Base-by-base conservation (phyloP, 1,140 invertebrate species). In the Teleopsis dalmanni region DNA sequence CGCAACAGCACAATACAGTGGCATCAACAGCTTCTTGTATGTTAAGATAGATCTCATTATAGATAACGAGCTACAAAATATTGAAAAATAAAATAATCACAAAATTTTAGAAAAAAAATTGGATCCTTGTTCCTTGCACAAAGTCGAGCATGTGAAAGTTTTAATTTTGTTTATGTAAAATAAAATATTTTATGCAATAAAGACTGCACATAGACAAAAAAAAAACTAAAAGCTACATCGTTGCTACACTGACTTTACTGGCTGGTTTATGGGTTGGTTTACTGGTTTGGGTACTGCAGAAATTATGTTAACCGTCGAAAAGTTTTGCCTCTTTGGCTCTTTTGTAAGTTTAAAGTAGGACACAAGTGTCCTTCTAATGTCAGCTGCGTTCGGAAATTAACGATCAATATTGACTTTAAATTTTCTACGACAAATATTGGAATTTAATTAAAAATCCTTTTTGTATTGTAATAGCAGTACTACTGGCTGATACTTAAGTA, bases 41-140 rank as follows among this genome's bases (percentile, higher is more conserved):
- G n/a, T n/a, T n/a, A n/a, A 47, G 47, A 51, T 47, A 34, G 49
- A 51, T 51, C 49, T 51, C 49, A 51, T 51, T 51, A 51, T 51
- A 51, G 49, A 51, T 51, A 51, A 51, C 49, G 44, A 51, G 49
- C 21, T 41, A 47, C 49, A 46, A 46, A 46, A 33, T n/a, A n/a
- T n/a, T n/a, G n/a, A n/a, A n/a, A n/a, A n/a, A n/a, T n/a, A n/a
- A n/a, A n/a, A n/a, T n/a, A n/a, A n/a, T 44, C 27, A 33, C 10
- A 33, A 33, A 21, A 37, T 22, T 23, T n/a, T 41, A 35, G 34
- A 47, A 23, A 35, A 21, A 21, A 37, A 37, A 37, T 23, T 14
- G 35, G 22, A 16, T 36, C 35, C 33, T n/a, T n/a, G 35, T 36
- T 36, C 42, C 49, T 47, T 51, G 44, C 36, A 33, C 46, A 47